phyloP scores from a whole-genome alignment of 2,888 invertebrate species.

The Ennomos erosarius region DNA sequence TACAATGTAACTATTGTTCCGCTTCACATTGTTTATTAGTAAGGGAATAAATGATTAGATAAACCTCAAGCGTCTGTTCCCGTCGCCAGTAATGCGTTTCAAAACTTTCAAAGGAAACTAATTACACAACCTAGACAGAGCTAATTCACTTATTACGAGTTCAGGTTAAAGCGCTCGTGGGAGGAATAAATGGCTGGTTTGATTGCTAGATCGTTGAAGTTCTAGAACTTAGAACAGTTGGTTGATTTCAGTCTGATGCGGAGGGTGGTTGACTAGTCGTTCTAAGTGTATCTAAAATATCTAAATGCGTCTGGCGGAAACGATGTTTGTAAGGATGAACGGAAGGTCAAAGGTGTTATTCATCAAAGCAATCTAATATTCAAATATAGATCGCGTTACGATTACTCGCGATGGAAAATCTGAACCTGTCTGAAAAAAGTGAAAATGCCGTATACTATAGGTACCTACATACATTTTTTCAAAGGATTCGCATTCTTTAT shows the following conservation, averaged over 20 bases:
- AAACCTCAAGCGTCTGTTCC: conserved; percentile 10
- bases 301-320: conserved; percentile 14
- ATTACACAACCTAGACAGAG: conserved; percentile 20
- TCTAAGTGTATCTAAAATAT: conserved; percentile 2
- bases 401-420: no score
- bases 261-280: conserved; percentile 9
- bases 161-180: conserved; percentile 15
- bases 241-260: conserved; percentile 9
- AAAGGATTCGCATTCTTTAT: no score
- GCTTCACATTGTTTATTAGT: no score
- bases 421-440: no score
- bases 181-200: conserved; percentile 11
- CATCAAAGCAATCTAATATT: no score
- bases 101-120: conserved; percentile 22
- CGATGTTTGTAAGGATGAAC: background rate
- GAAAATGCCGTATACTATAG: no score
- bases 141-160: conserved; percentile 20
- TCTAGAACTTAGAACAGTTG: conserved; percentile 2
- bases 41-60: conserved; percentile 9
- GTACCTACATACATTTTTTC: no score
- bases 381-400: no score
- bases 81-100: conserved; percentile 14
- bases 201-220: conserved; percentile 8
- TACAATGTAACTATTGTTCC: no score
- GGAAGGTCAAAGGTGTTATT: background rate